Evolutionary conservation across 2,113 vertebrate species (phyloP).

Genomic region (Argyrosomus japonicus): DNA sequence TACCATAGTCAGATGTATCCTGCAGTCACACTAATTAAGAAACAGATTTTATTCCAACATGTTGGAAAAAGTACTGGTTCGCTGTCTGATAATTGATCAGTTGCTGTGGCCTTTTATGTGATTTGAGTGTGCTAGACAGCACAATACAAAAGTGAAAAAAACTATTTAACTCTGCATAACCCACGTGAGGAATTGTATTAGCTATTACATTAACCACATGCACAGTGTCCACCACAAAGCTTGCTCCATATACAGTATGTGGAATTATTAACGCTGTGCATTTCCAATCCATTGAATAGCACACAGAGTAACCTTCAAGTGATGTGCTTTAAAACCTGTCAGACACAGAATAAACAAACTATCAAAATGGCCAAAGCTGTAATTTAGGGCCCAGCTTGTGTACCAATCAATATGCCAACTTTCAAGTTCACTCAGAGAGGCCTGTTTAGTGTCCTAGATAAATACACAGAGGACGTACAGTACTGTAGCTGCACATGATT

Average conservation of each 20-base stretch:
- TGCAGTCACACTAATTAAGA: background rate
- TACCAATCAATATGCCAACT: conserved; percentile 1
- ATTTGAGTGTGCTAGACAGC: background rate
- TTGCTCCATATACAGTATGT: background rate
- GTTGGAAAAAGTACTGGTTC: background rate
- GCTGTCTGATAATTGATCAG: background rate
- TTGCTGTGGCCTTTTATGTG: background rate
- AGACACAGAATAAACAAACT: background rate
- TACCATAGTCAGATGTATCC: background rate
- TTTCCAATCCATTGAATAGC: background rate
- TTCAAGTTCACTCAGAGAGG: background rate
- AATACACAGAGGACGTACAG: conserved; percentile 23
- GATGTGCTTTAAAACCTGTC: background rate
- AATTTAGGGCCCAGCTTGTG: background rate
- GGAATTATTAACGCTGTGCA: background rate
- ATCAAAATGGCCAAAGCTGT: background rate
- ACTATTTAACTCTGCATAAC: background rate
- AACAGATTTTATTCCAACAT: background rate
- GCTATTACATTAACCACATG: background rate
- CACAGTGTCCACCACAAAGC: background rate
- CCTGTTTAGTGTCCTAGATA: conserved; percentile 7
- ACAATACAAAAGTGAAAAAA: background rate
- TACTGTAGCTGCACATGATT: background rate
- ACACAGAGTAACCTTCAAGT: background rate
- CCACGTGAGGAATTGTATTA: background rate